Evolutionary conservation across 1,140 invertebrate genomes (phyloP), one percentile per base, ranked within the genome.

Genomic region (Macrocentrus cingulum): DNA sequence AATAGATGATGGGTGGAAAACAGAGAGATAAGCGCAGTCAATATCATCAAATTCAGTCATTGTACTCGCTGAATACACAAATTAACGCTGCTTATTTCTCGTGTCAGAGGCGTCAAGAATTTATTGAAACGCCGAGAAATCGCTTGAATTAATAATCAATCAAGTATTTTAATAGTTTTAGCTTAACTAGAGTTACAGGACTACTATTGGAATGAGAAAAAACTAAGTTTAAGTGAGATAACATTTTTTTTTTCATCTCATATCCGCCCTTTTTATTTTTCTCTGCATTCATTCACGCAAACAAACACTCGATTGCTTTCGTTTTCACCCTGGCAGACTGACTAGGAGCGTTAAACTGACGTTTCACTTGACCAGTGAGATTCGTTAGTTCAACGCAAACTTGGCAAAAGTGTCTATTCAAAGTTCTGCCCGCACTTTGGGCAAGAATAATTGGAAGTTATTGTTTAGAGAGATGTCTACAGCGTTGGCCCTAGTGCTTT

Each of bases 191-290:
- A 59, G 66, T 67, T 66, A 66, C 52, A 62, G 63, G 63, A 62
- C 32, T 29, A 63, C 63, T 64, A 9, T 34, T 6, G 9, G 23
- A 8, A 8, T 48, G 15, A 54, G 65, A 56, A 71, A 69, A 70
- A 63, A 72, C 64, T 71, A 68, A 61, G 68, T 61, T 73, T 73
- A 73, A 65, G 67, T 68, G 66, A 70, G 60, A 69, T 56, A 50
- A 36, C 44, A 56, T 36, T 45, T 45, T 18, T 52, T 39, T 34
- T 5, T 29, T 19, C 36, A 15, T 34, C 25, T 29, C 25, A 5
- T 9, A 5, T 9, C 9, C 25, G 4, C 25, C 9, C 25, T 29
- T 9, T 29, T 9, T 29, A 4, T 29, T 9, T 29, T 9, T 29
- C 25, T 29, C 25, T 29, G 25, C 25, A 29, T 29, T 29, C 25